Base-by-base conservation (phyloP, 1,140 invertebrate genomes). In the Caenorhabditis briggsae region DNA sequence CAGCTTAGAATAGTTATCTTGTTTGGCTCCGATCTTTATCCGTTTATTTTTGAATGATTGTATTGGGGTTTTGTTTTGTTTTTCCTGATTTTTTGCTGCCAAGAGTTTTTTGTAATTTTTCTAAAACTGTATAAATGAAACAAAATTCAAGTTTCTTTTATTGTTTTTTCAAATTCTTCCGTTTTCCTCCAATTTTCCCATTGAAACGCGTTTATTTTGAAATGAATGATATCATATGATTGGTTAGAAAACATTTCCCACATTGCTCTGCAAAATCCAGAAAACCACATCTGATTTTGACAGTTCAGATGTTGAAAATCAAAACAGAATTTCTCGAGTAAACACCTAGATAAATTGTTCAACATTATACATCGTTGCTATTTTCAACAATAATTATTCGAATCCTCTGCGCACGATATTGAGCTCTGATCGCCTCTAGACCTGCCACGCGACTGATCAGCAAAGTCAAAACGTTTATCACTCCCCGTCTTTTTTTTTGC, bases 381-480 rank as follows among this genome's bases (percentile, higher is more conserved):
- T 61, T 61, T 25, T 61, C 50, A 14, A 9, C 11, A 1, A 25
- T 23, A 11, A 20, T 25, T 12, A 61, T 61, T 58, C 5, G n/a
- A 58, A 58, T 58, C 25, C 20, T 61, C 59, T 61, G 23, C 59
- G 25, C 18, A 58, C 14, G 33, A 33, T 58, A n/a, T 61, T 61
- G 59, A 61, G 59, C 59, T 61, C 20, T 61, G 59, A 23, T 61
- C 59, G 25, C 59, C 25, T 61, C 59, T 23, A 61, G 59, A 61
- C 59, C 59, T 33, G 59, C 59, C 59, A 61, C 59, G 59, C 7
- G 59, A 61, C 23, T 61, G 59, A 61, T 61, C 59, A 61, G 0
- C 59, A 61, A 6, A 53, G 64, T 70, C 23, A 70, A 70, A 70
- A 70, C 43, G 33, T 46, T 70, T 70, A 70, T 46, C 33, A 33